phyloP scores from a whole-genome alignment of 2,797 vertebrate species.

The Anas bahamensis region DNA sequence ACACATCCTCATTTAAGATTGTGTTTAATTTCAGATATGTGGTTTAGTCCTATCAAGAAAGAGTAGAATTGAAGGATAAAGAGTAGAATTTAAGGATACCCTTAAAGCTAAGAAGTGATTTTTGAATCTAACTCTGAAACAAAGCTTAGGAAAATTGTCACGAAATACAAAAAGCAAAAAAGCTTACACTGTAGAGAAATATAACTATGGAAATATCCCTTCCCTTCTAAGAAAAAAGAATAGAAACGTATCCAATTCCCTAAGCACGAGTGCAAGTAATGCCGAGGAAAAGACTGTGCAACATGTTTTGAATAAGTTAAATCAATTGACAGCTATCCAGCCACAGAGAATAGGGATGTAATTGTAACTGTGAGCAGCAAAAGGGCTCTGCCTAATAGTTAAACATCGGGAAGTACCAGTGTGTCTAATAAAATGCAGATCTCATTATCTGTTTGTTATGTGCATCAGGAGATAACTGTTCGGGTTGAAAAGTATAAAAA shows the following conservation, averaged over 20 bases:
- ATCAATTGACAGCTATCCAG: conserved; percentile 3
- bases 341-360: background rate
- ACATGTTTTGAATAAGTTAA: background rate
- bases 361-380: conserved; percentile 21
- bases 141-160: background rate
- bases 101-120: background rate
- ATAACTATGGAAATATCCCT: background rate
- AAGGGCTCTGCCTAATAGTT: conserved; percentile 54
- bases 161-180: background rate
- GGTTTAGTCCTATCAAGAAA: background rate
- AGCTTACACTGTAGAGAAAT: background rate
- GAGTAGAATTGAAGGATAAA: background rate
- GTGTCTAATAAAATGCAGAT: conserved; percentile 70
- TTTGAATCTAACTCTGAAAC: background rate
- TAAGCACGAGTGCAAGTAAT: background rate
- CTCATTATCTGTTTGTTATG: conserved; percentile 70
- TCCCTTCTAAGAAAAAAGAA: background rate
- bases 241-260: background rate
- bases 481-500: conserved; percentile 60
- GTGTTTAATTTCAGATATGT: background rate
- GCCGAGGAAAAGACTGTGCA: background rate
- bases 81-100: background rate
- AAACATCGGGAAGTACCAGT: background rate
- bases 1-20: rapidly evolving
- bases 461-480: conserved; percentile 61